Evolutionary conservation across 2,797 vertebrate species (phyloP), one percentile per base, ranked within the genome.

Genomic region (Argyrosomus regius): DNA sequence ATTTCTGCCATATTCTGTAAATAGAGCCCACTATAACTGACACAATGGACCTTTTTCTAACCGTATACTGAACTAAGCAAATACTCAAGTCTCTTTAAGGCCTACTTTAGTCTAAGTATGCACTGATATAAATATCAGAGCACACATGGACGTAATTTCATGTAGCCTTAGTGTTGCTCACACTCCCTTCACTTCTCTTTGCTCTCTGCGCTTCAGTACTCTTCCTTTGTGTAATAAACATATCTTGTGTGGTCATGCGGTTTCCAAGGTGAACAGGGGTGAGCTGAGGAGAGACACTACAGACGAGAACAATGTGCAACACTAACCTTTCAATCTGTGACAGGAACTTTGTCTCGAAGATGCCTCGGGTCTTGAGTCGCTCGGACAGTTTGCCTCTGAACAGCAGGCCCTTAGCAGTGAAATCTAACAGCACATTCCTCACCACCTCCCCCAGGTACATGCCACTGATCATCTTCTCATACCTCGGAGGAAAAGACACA

Each of bases 401-500:
- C 61, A 99, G 95, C 84, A 99, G 94, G 9, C 98, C 98, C 6
- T 92, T 96, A 41, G 94, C 90, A 3, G 98, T 99, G 83, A 98
- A 98, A 48, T 98, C 94, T 0, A 99, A 94, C 35, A 99, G 95
- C 66, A 99, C 94, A 43, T 98, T 97, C 41, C 97, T 96, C 65
- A 99, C 98, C 0, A 98, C 96, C 93, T 99, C 98, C 0, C 98
- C 98, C 71, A 99, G 91, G 89, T 99, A 99, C 98, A 99, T 99
- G 61, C 98, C 98, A 0, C 98, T 99, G 92, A 99, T 98, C 98
- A 99, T 97, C 93, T 99, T 99, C 95, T 99, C 98, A 66, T 95
- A 99, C 90, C 98, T 99, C 53, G 53, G 0, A 24, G 46, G 54
- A 61, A 1, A 56, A 75, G 24, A 80, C 18, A 86, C 22, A 75